A percentile compares a stretch with the other conserved stretches of the same genome.
These are phyloP conservation scores for Antennarius maculatus DNA, from an alignment of 2,797 vertebrate genomes.

Conservation along the genomic window DNA sequence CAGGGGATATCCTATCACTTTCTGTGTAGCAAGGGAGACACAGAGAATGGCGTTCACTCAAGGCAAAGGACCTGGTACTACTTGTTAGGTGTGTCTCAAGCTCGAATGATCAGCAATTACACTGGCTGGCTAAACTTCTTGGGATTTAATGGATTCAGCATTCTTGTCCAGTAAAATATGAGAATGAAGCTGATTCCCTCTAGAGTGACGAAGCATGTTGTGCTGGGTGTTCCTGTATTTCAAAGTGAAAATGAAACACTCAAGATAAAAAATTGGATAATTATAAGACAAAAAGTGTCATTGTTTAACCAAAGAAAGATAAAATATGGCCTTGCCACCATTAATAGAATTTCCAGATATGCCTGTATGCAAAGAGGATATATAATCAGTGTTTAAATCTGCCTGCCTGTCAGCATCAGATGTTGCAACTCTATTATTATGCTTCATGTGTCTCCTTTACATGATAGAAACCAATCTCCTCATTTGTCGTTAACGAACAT, in stretches of 20 bases:
- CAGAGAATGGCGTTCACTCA: conserved; percentile 56
- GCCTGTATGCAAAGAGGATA: conserved; percentile 6
- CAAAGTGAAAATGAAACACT: conserved; percentile 11
- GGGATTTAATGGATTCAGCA: conserved; percentile 62
- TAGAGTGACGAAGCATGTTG: conserved; percentile 33
- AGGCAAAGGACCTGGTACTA: conserved; percentile 48
- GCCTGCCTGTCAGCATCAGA: conserved; percentile 2
- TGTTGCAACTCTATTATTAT: not conserved
- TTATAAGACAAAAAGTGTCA: not conserved
- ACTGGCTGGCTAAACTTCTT: conserved; percentile 66
- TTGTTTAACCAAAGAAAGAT: not conserved
- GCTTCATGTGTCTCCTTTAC: not conserved
- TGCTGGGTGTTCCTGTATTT: conserved; percentile 1
- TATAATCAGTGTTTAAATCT: not conserved
- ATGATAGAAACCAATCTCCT: not conserved
- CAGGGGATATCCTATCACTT: conserved; percentile 68
- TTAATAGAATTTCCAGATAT: not conserved
- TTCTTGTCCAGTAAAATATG: conserved; percentile 50
- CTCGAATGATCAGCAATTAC: conserved; percentile 74
- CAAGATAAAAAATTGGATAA: not conserved
- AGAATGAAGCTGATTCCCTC: conserved; percentile 34
- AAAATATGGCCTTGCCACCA: not conserved
- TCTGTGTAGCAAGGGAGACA: conserved; percentile 57
- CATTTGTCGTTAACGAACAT: not conserved
- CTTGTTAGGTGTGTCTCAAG: conserved; percentile 77